Evolutionary conservation across 1,140 invertebrate genomes (phyloP), one percentile per base, ranked within the genome.

Genomic region (Goniozus legneri): DNA sequence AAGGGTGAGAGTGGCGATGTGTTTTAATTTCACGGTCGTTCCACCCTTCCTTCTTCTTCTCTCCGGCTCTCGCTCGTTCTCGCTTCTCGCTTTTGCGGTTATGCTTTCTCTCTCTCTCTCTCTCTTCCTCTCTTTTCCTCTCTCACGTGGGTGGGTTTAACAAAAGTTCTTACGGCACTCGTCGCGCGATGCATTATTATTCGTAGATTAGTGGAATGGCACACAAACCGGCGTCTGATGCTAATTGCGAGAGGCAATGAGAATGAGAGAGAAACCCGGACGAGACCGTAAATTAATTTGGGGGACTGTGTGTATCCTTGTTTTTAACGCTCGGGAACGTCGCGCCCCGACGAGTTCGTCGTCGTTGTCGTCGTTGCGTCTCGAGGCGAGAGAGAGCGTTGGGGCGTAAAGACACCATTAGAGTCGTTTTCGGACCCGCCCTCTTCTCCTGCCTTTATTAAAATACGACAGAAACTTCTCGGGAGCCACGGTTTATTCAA

Each of bases 211-310:
- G 44, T 45, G 37, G 41, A 58, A 58, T 44, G 44, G 32, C 50
- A 38, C 31, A 44, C 56, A 24, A 50, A 52, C 7, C 47, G 30
- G 41, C 48, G 40, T 20, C 34, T 33, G 56, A 58, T 59, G 54
- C 52, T 60, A 58, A 58, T 52, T 55, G 48, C 48, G 19, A 44
- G 36, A 50, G 34, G 22, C 27, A 53, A 50, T 27, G 33, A 37
- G 37, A 44, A 14, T 10, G 27, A 32, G 22, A 46, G 22, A 36
- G 32, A 43, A 43, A 36, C 43, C 8, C 27, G 34, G 18, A 22
- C 42, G 40, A n/a, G 39, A 32, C 43, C 43, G 49, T 54, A 54
- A 54, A 54, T 54, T 54, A 52, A 54, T 54, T 54, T 44, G 34
- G 50, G n/a, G n/a, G n/a, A n/a, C 49, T 41, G 34, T 39, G 38